These are phyloP conservation scores for Buceros bicornis DNA, from an alignment of 2,797 vertebrate genomes.

Conservation along the genomic window DNA sequence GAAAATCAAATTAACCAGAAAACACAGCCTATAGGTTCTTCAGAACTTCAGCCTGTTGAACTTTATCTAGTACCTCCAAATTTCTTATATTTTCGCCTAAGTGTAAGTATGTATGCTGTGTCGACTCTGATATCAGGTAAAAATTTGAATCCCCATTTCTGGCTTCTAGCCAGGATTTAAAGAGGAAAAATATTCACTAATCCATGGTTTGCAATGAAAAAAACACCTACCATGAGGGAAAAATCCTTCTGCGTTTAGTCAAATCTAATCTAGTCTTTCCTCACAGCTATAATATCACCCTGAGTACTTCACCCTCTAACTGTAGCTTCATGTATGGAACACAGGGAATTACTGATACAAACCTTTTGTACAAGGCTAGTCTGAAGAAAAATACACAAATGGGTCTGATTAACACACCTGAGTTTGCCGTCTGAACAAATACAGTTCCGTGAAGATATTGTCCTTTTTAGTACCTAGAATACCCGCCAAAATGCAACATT, in stretches of 20 bases:
- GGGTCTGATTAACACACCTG: not conserved
- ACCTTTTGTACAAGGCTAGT: not conserved
- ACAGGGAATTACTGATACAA: slow-evolving; percentile 25
- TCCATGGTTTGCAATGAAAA: slow-evolving; percentile 59
- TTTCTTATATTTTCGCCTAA: not conserved
- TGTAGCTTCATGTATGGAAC: not conserved
- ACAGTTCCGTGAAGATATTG: slow-evolving; percentile 11
- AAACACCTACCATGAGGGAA: slow-evolving; percentile 42
- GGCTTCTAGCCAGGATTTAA: slow-evolving; percentile 41
- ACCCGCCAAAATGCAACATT: not conserved
- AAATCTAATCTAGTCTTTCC: slow-evolving; percentile 63
- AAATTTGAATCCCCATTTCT: slow-evolving; percentile 33
- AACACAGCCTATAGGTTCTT: slow-evolving; percentile 39
- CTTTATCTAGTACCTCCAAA: not conserved
- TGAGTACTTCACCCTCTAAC: slow-evolving; percentile 21
- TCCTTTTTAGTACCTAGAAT: slow-evolving; percentile 27
- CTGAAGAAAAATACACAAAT: not conserved
- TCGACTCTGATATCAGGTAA: not conserved
- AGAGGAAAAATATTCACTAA: slow-evolving; percentile 31
- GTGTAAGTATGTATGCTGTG: not conserved
- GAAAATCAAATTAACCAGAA: slow-evolving; percentile 43
- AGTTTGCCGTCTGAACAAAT: slow-evolving; percentile 39
- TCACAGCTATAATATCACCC: slow-evolving; percentile 40
- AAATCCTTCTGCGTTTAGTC: slow-evolving; percentile 62
- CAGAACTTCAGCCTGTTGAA: slow-evolving; percentile 45